Evolutionary conservation across 1,140 invertebrate species (phyloP), one percentile per base, ranked within the genome.

Genomic region (Augochlora pura): DNA sequence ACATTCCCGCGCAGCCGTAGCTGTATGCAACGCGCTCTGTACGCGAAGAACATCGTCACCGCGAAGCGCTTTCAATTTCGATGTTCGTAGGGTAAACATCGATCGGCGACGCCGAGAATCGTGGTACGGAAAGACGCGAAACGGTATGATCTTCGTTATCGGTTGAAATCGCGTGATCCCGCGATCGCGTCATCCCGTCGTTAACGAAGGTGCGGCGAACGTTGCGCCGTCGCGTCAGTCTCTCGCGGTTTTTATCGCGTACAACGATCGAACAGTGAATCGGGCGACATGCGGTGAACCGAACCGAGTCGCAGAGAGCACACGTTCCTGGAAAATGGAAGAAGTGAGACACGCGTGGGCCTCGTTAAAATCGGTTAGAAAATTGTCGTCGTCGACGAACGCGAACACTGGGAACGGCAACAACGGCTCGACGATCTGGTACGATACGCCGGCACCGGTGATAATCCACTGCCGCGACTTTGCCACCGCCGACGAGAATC

Each of bases 391-490:
- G 65, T 54, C 32, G 59, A 10, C 10, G 42, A 46, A 46, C 12
- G 42, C 10, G 9, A 46, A 62, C 38, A 25, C 39, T 32, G 32
- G 52, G 64, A 27, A 74, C 32, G 70, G 46, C 38, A 57, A 10
- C 8, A 64, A 25, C 27, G 70, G 76, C 1, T 65, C 76, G 14
- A 83, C 88, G 1, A 89, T 86, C 3, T 91, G 91, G 90, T 91
- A 91, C 86, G 91, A 92, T 65, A 79, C 78, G 4, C 90, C 90
- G 5, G 79, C 83, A 8, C 90, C 90, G 0, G 82, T 87, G 27
- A 92, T 91, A 66, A 84, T 92, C 9, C 91, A 92, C 59, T 84
- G 82, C 32, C 86, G 86, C 21, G 66, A 83, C 12, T 91, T 91
- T 32, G 1, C 32, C 32, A 32, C 4, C 70, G 27, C 39, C 4